Evolutionary conservation across 2,797 vertebrate species (phyloP).

Genomic region (Notolabrus celidotus): DNA sequence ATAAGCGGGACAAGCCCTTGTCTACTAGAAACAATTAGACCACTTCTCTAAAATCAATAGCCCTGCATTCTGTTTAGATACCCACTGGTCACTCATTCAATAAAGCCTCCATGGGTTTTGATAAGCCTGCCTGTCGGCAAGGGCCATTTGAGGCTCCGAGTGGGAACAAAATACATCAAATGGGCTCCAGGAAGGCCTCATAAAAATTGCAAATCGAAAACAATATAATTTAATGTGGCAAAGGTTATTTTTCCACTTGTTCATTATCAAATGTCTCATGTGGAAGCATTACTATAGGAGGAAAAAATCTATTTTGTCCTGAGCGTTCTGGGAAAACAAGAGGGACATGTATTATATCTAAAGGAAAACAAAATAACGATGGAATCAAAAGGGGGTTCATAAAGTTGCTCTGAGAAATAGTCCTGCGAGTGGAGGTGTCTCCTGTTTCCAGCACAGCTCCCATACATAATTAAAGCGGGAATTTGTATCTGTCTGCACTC

Average conservation of each 20-base stretch:
- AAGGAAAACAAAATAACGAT: slow-evolving; percentile 77
- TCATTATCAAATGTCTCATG: slow-evolving; percentile 82
- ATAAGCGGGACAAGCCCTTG: slow-evolving; percentile 85
- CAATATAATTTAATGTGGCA: slow-evolving; percentile 85
- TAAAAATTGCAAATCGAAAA: slow-evolving; percentile 88
- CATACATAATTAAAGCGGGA: slow-evolving; percentile 87
- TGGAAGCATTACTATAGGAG: slow-evolving; percentile 67
- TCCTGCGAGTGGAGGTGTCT: slow-evolving; percentile 75
- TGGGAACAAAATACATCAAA: slow-evolving; percentile 79
- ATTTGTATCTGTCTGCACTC: slow-evolving; percentile 88
- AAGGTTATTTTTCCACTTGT: slow-evolving; percentile 81
- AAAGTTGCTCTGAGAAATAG: slow-evolving; percentile 81
- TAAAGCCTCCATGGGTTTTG: slow-evolving; percentile 79
- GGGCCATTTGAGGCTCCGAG: slow-evolving; percentile 74
- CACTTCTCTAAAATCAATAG: slow-evolving; percentile 87
- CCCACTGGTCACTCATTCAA: slow-evolving; percentile 86
- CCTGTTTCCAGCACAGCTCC: slow-evolving; percentile 74
- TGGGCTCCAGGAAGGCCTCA: slow-evolving; percentile 82
- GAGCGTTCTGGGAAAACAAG: slow-evolving; percentile 72
- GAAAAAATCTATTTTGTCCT: slow-evolving; percentile 71
- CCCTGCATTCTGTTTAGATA: slow-evolving; percentile 85
- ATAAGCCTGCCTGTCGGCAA: slow-evolving; percentile 79
- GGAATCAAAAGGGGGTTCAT: slow-evolving; percentile 78
- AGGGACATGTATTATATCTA: slow-evolving; percentile 71
- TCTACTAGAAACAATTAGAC: slow-evolving; percentile 88